Percentiles rank a stretch among this genome's conserved stretches.
Conservation (phyloP, 1,140 invertebrate species). For the Heliconius nattereri region DNA sequence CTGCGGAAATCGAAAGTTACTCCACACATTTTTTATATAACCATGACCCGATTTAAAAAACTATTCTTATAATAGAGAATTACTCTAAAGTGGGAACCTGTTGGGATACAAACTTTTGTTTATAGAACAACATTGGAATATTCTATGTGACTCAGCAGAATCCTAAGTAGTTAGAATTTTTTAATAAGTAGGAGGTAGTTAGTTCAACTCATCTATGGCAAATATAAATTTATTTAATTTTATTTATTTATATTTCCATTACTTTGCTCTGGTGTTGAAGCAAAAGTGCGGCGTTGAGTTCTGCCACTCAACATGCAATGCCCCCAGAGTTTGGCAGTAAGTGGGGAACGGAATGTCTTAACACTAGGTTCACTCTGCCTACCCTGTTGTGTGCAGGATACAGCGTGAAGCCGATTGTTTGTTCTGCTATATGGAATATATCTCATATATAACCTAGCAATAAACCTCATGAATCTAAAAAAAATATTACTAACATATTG, state of each 20-base stretch:
- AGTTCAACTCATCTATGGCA: not conserved
- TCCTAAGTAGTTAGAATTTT: not conserved
- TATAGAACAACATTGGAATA: not conserved
- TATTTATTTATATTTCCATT: too few relatives aligned
- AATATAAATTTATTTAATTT: not conserved
- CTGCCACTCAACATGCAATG: too few relatives aligned
- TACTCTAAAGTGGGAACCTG: not conserved
- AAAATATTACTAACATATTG: not conserved
- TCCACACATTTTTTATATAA: not conserved
- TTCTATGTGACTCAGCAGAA: constrained; percentile 5
- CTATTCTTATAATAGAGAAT: not conserved
- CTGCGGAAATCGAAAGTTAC: not conserved
- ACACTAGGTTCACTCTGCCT: too few relatives aligned
- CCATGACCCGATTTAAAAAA: not conserved
- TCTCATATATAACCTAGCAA: too few relatives aligned
- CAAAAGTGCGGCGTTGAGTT: too few relatives aligned
- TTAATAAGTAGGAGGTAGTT: not conserved
- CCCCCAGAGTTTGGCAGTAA: too few relatives aligned
- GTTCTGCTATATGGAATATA: too few relatives aligned
- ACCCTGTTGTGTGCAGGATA: too few relatives aligned
- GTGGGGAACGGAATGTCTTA: too few relatives aligned
- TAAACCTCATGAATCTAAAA: not conserved
- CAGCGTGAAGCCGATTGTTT: too few relatives aligned
- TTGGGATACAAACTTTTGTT: not conserved
- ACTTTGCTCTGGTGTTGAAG: too few relatives aligned